Base-by-base conservation (phyloP, 2,113 vertebrate species). In the Delphinus delphis region DNA sequence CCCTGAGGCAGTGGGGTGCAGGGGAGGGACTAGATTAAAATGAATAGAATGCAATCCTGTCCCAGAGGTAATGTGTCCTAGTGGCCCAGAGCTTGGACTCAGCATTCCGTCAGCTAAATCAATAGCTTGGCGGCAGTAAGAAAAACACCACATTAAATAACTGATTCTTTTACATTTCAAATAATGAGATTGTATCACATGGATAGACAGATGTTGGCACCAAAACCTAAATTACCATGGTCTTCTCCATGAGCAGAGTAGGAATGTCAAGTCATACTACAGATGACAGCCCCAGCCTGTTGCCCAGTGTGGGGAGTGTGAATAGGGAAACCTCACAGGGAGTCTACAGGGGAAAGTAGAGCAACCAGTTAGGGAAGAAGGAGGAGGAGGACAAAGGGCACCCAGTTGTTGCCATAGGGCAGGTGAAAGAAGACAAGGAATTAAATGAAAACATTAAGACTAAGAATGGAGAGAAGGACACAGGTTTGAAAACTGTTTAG, bases 131-230 rank as follows among this genome's bases (percentile, higher is more conserved):
- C 70, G 9, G n/a, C 11, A 9, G 36, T 23, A 79, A 97, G 73
- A 83, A 87, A 77, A 63, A 58, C 25, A 63, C 26, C 5, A 47
- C 12, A 38, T 83, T 88, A 81, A 80, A 85, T 58, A 77, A 95
- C 60, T 55, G 71, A 71, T 91, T 67, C 77, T 76, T 88, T 89
- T 67, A 96, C 38, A 77, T 93, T 92, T 93, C 62, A 88, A 55
- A 55, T 44, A 83, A 92, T 91, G 81, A 97, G 53, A 18, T 36
- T 85, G 14, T 18, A 83, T 91, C 21, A 53, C 58, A 77, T n/a
- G 15, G 41, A 58, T 41, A 79, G 44, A 70, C 0, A 80, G 17
- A 85, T 18, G 3, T 41, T 62, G 83, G 21, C 73, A 88, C 17
- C 17, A 65, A 93, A 91, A 63, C 9, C 41, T 85, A 77, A 67